Base-by-base conservation (phyloP, 2,888 invertebrate genomes). In the Amblyjoppa fuscipennis region DNA sequence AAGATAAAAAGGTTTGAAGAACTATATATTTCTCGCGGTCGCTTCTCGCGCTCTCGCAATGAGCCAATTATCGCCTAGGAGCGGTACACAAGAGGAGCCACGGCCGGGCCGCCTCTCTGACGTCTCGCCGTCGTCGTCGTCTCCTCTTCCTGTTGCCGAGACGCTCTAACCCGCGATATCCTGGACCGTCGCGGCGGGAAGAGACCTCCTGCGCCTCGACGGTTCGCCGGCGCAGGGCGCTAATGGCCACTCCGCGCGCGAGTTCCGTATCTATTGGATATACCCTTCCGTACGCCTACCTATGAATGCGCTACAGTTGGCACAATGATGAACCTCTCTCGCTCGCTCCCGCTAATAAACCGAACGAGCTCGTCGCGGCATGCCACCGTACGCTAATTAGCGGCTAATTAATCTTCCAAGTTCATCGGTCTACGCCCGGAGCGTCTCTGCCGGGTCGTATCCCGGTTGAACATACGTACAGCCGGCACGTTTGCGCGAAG, bases 391-490 rank as follows among this genome's bases (percentile, higher is more conserved):
- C 61, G 83, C 83, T 85, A 89, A 87, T 88, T 88, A 87, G 87
- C 81, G 66, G 82, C 84, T 85, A 88, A 88, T 89, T 86, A 85
- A 86, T 88, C 78, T 79, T 81, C 70, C 87, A 83, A 84, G 86
- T 84, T 82, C 81, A 83, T 81, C 83, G 85, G 79, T 85, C 82
- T 82, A 75, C 85, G 75, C 74, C 75, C 75, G 78, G 41, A 77
- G 56, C 76, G 64, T 66, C 68, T 56, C 75, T 59, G 38, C 41
- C 25, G 45, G 20, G 51, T 28, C 41, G 31, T 13, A 41, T 13
- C 13, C 6, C 34, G 79, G 76, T 4, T 2, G 28, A n/a, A 25
- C 41, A 74, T 59, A 64, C 59, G 74, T 81, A 74, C 77, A 69
- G 56, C 28, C 53, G 20, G 68, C 68, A 64, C 59, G 49, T 61